phyloP scores from a whole-genome alignment of 2,888 invertebrate genomes.

The Nymphalis polychloros region DNA sequence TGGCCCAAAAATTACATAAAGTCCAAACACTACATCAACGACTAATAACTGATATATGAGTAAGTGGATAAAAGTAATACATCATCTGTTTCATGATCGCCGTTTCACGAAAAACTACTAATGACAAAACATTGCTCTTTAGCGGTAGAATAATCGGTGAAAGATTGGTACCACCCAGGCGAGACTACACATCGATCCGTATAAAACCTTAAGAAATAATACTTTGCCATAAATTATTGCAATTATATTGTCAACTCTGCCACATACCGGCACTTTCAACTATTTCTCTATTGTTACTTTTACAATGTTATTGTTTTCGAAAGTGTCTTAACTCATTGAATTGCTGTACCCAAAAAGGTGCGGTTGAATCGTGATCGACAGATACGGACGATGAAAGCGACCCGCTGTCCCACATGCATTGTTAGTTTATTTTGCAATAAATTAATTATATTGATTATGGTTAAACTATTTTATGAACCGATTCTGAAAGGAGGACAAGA shows the following conservation, averaged over 20 bases:
- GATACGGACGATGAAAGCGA: conserved; percentile 51
- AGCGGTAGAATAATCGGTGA: no score
- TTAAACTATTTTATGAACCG: conserved; percentile 17
- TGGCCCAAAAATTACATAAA: no score
- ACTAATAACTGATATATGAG: no score
- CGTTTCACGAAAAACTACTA: no score
- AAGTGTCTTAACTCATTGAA: conserved; percentile 31
- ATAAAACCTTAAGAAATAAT: background rate
- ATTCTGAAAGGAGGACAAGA: background rate
- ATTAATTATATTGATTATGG: conserved; percentile 39
- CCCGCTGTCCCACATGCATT: conserved; percentile 51
- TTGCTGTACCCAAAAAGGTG: conserved; percentile 43
- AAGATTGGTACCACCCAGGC: no score
- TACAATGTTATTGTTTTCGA: conserved; percentile 35
- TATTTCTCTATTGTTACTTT: conserved; percentile 4
- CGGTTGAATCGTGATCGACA: conserved; percentile 42
- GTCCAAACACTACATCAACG: no score
- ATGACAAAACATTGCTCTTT: no score
- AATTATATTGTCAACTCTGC: no score
- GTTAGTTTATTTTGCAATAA: conserved; percentile 43
- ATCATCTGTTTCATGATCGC: no score
- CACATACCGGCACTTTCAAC: background rate
- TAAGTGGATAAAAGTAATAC: no score
- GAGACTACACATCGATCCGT: no score
- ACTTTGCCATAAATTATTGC: background rate